Conservation (phyloP, 2,888 invertebrate species). For the Nomada hirtipes region DNA sequence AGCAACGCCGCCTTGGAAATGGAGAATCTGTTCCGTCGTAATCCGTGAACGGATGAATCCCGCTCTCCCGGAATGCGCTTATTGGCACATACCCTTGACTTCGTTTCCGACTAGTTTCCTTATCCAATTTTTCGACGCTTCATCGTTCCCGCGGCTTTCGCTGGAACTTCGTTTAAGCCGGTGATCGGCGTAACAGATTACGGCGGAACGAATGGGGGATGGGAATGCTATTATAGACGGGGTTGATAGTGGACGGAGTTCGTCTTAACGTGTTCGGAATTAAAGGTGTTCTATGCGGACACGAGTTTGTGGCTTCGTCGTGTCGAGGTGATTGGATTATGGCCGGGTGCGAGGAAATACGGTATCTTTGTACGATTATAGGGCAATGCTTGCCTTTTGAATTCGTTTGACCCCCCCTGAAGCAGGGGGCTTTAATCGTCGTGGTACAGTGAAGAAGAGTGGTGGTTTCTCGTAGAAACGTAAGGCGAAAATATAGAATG, state of each 20-base stretch:
- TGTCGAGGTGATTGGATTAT: background rate
- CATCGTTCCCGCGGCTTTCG: background rate
- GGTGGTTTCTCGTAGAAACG: too few relatives aligned
- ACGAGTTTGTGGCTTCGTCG: background rate
- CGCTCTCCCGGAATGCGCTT: constrained; percentile 49
- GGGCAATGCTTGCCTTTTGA: too few relatives aligned
- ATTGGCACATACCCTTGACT: constrained; percentile 55
- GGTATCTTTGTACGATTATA: too few relatives aligned
- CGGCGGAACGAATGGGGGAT: background rate
- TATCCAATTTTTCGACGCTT: constrained; percentile 44
- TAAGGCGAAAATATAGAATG: too few relatives aligned
- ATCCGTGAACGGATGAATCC: constrained; percentile 59
- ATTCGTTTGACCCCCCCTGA: too few relatives aligned
- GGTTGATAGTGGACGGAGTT: background rate
- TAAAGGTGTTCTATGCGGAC: background rate
- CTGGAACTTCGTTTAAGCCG: constrained; percentile 22
- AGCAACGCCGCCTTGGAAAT: constrained; percentile 51
- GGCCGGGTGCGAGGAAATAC: too few relatives aligned
- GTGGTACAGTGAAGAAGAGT: too few relatives aligned
- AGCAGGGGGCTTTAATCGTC: too few relatives aligned
- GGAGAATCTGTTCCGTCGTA: constrained; percentile 59
- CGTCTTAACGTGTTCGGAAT: background rate
- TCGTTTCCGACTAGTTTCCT: constrained; percentile 35
- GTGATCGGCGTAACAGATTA: constrained; percentile 18
- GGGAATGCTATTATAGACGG: background rate